Evolutionary conservation across 2,113 vertebrate genomes (phyloP).

Genomic region (Turdus rufiventris): DNA sequence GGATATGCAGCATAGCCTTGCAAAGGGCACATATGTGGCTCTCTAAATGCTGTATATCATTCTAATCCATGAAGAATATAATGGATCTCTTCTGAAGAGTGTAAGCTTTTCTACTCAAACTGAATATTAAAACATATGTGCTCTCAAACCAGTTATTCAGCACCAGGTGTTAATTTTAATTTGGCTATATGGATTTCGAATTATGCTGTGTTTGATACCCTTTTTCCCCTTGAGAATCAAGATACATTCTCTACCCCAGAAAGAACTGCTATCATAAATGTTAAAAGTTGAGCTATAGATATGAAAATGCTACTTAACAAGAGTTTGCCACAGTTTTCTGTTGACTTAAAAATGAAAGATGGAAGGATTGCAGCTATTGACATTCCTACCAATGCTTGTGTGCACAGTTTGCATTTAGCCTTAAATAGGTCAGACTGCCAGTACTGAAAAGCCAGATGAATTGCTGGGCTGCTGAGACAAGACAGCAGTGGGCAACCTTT

Average conservation of each 20-base stretch:
- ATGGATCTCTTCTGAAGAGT: conserved; percentile 28
- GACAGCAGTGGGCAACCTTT: background rate
- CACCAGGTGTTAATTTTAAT: conserved; percentile 44
- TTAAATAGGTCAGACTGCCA: background rate
- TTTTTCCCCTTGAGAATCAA: background rate
- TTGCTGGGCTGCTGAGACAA: background rate
- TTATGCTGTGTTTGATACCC: background rate
- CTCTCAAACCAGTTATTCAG: background rate
- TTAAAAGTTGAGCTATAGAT: background rate
- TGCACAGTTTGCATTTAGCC: background rate
- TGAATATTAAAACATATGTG: conserved; percentile 34
- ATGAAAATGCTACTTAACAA: background rate
- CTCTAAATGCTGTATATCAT: conserved; percentile 49
- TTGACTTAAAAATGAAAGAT: background rate
- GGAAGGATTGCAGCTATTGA: background rate
- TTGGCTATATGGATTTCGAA: background rate
- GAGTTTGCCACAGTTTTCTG: background rate
- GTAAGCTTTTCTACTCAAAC: conserved; percentile 19
- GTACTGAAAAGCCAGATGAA: background rate
- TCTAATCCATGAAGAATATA: conserved; percentile 48
- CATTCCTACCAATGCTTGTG: background rate
- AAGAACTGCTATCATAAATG: background rate
- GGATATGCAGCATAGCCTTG: conserved; percentile 32
- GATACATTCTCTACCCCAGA: background rate
- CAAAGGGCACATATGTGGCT: conserved; percentile 46